phyloP scores from a whole-genome alignment of 2,888 invertebrate species.

The Drosophila antonietae region DNA sequence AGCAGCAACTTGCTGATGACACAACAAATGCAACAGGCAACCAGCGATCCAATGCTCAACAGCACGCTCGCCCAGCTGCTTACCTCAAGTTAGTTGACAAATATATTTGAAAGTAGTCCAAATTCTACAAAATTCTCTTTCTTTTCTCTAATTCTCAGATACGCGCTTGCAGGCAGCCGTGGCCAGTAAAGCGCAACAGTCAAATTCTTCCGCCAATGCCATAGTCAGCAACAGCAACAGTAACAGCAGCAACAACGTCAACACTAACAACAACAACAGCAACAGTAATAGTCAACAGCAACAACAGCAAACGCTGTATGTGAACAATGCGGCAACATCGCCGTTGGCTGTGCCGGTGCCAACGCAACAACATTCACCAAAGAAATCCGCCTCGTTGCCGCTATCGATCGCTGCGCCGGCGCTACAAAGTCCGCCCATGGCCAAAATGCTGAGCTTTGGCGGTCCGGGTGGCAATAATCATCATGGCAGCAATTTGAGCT shows the following conservation, averaged over 20 bases:
- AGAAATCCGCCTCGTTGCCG: conserved; percentile 83
- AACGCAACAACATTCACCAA: conserved; percentile 80
- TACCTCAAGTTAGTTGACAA: conserved; percentile 84
- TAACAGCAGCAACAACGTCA: conserved; percentile 43
- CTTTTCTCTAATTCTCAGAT: conserved; percentile 33
- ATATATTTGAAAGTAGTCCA: no score
- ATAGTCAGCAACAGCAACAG: conserved; percentile 57
- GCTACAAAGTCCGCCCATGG: conserved; percentile 80
- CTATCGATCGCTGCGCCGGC: conserved; percentile 70
- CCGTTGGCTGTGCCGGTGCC: conserved; percentile 57
- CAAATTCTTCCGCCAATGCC: conserved; percentile 80
- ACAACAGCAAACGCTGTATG: conserved; percentile 36
- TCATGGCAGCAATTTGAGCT: conserved; percentile 64
- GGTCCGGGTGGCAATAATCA: conserved; percentile 65
- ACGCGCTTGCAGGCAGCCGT: conserved; percentile 68
- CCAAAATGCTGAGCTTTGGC: conserved; percentile 77
- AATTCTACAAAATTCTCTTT: neutral
- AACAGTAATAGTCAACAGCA: conserved; percentile 19
- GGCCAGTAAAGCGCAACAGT: conserved; percentile 66
- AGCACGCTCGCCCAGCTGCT: conserved; percentile 94
- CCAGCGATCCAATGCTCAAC: conserved; percentile 91
- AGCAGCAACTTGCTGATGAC: conserved; percentile 65
- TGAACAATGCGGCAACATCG: conserved; percentile 46
- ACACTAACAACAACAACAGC: conserved; percentile 14
- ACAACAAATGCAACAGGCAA: conserved; percentile 89